Conservation (phyloP, 1,140 invertebrate genomes). For the Hermetia illucens region DNA sequence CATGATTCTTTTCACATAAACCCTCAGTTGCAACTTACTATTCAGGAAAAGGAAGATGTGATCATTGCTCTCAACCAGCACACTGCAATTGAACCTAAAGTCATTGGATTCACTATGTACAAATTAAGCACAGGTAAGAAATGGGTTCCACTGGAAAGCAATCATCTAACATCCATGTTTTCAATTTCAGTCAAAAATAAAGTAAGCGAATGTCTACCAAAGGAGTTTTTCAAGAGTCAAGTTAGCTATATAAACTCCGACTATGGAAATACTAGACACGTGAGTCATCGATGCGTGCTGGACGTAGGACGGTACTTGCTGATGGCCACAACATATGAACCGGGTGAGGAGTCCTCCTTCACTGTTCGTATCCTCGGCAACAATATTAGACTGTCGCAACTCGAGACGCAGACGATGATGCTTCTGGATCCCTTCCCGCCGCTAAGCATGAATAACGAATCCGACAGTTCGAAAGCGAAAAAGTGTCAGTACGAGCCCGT, state of each 20-base stretch:
- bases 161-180: neutral
- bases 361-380: slow-evolving; percentile 25
- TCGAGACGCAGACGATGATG: slow-evolving; percentile 68
- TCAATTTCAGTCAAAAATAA: slow-evolving; percentile 22
- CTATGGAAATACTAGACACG: slow-evolving; percentile 83
- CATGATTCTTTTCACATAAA: slow-evolving; percentile 88
- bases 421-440: slow-evolving; percentile 61
- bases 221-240: slow-evolving; percentile 76
- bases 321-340: slow-evolving; percentile 83
- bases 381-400: slow-evolving; percentile 17
- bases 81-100: slow-evolving; percentile 82
- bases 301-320: slow-evolving; percentile 74
- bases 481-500: slow-evolving; percentile 73
- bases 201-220: slow-evolving; percentile 41
- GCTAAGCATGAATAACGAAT: slow-evolving; percentile 44
- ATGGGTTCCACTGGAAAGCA: neutral
- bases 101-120: slow-evolving; percentile 86
- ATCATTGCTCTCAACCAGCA: slow-evolving; percentile 82
- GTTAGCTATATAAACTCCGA: slow-evolving; percentile 81
- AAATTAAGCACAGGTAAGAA: slow-evolving; percentile 33
- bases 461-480: slow-evolving; percentile 18
- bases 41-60: slow-evolving; percentile 72
- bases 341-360: slow-evolving; percentile 64
- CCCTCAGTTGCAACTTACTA: slow-evolving; percentile 68
- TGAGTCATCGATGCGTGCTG: slow-evolving; percentile 62